Base-by-base conservation (phyloP, 2,888 invertebrate genomes). In the Caprella mutica region DNA sequence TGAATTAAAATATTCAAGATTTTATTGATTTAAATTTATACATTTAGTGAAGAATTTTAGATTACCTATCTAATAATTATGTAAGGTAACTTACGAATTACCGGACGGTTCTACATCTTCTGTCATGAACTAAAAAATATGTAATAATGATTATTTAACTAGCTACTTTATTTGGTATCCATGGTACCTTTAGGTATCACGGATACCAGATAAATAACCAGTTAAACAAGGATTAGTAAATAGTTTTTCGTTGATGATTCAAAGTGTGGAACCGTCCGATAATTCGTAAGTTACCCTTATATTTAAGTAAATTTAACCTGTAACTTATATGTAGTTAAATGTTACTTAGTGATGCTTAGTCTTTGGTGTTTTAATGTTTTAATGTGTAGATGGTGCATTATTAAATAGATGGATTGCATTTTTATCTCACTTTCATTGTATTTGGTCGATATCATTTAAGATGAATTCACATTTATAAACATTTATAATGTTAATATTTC, bases 11-110 rank as follows among this genome's bases (percentile, higher is more conserved):
- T 43, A 53, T 53, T 43, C 43, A 53, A 43, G 43, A 43, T 43
- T 43, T 43, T 53, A 53, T 46, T 43, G 21, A 53, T 53, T 43
- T 43, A 53, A 43, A 53, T 53, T 43, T 53, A 53, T 53, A 53
- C 38, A 52, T 52, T 38, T 52, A 52, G n/a, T 17, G 8, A 42
- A 8, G 19, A 42, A 6, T 6, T 42, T 8, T 17, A 17, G n/a
- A n/a, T n/a, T n/a, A n/a, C n/a, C n/a, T n/a, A n/a, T n/a, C n/a
- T n/a, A n/a, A n/a, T n/a, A n/a, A n/a, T n/a, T n/a, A n/a, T n/a
- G n/a, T n/a, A n/a, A n/a, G n/a, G n/a, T n/a, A n/a, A n/a, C n/a
- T n/a, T n/a, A n/a, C n/a, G n/a, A n/a, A n/a, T n/a, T n/a, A n/a
- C n/a, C n/a, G n/a, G n/a, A n/a, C n/a, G n/a, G n/a, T n/a, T n/a